A percentile compares a stretch with the other conserved stretches of the same genome.
These are phyloP conservation scores for Anastrepha ludens DNA, from an alignment of 1,140 invertebrate species.

Conservation along the genomic window DNA sequence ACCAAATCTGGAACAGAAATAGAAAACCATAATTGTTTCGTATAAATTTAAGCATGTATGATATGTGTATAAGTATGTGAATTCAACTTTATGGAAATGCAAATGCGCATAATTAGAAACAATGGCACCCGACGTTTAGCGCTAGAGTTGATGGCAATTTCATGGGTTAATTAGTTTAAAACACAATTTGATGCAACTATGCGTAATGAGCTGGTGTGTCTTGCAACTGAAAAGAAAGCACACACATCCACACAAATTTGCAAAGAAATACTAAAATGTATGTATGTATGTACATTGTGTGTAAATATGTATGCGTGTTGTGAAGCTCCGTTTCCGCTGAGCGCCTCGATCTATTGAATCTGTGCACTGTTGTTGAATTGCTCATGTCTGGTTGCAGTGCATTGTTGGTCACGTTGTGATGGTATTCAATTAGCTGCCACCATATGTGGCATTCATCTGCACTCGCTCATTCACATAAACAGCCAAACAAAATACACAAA, in stretches of 20 bases:
- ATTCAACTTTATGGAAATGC: not conserved
- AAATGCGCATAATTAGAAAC: not conserved
- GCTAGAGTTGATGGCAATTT: slow-evolving; percentile 20
- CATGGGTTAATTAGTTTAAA: slow-evolving; percentile 37
- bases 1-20: not conserved
- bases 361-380: not conserved
- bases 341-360: not conserved
- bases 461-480: not conserved
- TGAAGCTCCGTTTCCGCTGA: not conserved
- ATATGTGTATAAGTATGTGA: not conserved
- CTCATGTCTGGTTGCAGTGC: no score
- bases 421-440: slow-evolving; percentile 21
- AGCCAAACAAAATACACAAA: not conserved
- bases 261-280: not conserved
- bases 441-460: not conserved
- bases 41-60: not conserved
- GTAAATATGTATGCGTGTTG: not conserved
- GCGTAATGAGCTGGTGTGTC: not conserved
- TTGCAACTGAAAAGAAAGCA: not conserved
- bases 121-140: not conserved
- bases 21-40: not conserved
- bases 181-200: slow-evolving; percentile 4
- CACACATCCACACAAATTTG: not conserved
- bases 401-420: not conserved
- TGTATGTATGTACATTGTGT: not conserved